Evolutionary conservation across 2,797 vertebrate genomes (phyloP).

Genomic region (Lagodon rhomboides): DNA sequence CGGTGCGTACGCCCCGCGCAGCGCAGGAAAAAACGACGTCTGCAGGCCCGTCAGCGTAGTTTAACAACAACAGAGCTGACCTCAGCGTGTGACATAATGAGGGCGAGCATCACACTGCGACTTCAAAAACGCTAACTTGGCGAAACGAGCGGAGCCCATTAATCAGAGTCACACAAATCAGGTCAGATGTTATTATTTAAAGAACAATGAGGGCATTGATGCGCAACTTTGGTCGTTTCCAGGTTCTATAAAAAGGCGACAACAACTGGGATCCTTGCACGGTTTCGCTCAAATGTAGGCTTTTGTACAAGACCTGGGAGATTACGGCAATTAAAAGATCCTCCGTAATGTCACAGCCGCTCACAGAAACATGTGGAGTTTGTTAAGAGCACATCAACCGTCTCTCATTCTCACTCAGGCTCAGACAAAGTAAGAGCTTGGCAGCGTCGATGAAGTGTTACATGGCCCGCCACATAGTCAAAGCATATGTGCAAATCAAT

Average conservation of each 20-base stretch:
- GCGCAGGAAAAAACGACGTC: slow-evolving; percentile 34
- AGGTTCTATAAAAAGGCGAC: slow-evolving; percentile 16
- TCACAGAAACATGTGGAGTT: slow-evolving; percentile 70
- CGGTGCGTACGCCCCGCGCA: slow-evolving; percentile 27
- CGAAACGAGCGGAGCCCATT: slow-evolving; percentile 23
- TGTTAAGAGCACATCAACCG: slow-evolving; percentile 59
- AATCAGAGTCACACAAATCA: slow-evolving; percentile 35
- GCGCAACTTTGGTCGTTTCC: slow-evolving; percentile 10
- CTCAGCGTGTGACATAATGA: slow-evolving; percentile 53
- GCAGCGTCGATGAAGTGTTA: slow-evolving; percentile 47
- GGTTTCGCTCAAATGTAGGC: slow-evolving; percentile 8
- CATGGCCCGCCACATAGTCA: slow-evolving; percentile 54
- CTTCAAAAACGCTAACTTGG: slow-evolving; percentile 33
- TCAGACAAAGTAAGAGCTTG: slow-evolving; percentile 51
- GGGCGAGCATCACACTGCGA: slow-evolving; percentile 2
- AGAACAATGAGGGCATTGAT: slow-evolving; percentile 49
- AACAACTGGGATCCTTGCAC: slow-evolving; percentile 18
- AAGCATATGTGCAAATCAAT: slow-evolving; percentile 67
- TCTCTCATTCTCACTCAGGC: slow-evolving; percentile 55
- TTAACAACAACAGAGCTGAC: slow-evolving; percentile 48
- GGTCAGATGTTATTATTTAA: slow-evolving; percentile 43
- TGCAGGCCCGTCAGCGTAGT: slow-evolving; percentile 28
- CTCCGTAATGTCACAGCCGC: slow-evolving; percentile 27
- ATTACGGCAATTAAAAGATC: slow-evolving; percentile 49
- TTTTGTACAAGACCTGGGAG: slow-evolving; percentile 10